These are phyloP conservation scores for Poecile atricapillus DNA, from an alignment of 2,113 vertebrate genomes.

Conservation along the genomic window DNA sequence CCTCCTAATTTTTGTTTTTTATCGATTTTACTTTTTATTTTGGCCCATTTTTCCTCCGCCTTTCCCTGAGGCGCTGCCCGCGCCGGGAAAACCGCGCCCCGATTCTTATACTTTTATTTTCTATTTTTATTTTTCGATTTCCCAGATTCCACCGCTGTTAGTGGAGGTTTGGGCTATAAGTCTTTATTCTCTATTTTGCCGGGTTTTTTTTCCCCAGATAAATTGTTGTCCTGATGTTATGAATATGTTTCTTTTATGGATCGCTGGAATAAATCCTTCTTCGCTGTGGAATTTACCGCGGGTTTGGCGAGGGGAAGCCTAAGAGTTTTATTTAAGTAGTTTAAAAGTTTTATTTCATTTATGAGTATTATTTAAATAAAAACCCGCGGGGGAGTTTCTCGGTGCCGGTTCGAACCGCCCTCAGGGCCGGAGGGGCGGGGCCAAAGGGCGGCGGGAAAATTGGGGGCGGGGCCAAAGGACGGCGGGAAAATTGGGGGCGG, in stretches of 20 bases:
- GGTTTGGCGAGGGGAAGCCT: accelerated
- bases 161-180: accelerated
- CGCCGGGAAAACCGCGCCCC: accelerated
- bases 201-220: accelerated
- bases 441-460: accelerated
- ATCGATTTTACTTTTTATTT: accelerated
- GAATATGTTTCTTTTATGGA: accelerated
- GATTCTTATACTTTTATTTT: neutral
- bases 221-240: accelerated
- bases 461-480: accelerated
- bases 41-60: accelerated
- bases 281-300: accelerated
- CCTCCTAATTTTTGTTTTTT: accelerated
- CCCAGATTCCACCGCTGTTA: accelerated
- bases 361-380: neutral
- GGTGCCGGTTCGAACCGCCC: accelerated
- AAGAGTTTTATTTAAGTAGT: too few relatives aligned
- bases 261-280: accelerated
- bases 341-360: neutral
- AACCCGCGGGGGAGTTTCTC: accelerated
- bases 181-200: accelerated
- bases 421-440: neutral
- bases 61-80: too few relatives aligned
- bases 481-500: too few relatives aligned
- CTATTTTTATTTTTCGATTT: neutral